Evolutionary conservation across 2,113 vertebrate species (phyloP), one percentile per base, ranked within the genome.

Genomic region (Glaucidium brasilianum): DNA sequence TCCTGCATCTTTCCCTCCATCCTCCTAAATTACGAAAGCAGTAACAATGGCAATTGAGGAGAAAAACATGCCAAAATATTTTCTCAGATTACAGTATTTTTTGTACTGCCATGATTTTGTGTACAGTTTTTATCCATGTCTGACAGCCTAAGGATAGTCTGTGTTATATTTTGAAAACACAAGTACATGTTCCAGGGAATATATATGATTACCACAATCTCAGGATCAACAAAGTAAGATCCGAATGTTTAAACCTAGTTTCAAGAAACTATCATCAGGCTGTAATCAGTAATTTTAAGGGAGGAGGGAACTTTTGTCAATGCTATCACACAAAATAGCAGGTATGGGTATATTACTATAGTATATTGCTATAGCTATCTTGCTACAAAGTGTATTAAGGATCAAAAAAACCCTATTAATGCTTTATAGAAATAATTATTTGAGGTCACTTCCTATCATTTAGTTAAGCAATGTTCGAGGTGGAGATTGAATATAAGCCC

Each of bases 271-370:
- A 2, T 62, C 19, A 53, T 53, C 37, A 45, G 41, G 9, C 37
- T 72, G 25, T 35, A 47, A 6, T 72, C 37, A 66, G 25, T 35
- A 47, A 6, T 72, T 76, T 34, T n/a, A 63, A 89, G 30, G 12
- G 9, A 32, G 64, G 35, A 80, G 11, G 4, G 29, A 86, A 76
- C 5, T 67, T 43, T 1, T 41, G 8, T 55, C 37, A 35, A 2
- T n/a, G n/a, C 4, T 45, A 59, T 8, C 27, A 35, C 11, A n/a
- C 29, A 26, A 67, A 83, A 49, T 27, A 62, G 14, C 1, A 0
- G 0, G 18, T 55, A 62, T 19, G 4, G 0, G 1, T 78, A 34
- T 29, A 27, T 63, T 37, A 35, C 6, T 53, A 11, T 6, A 34
- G 16, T 11, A 9, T 21, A 60, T 47, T 71, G 35, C 9, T 66